Percentiles rank a stretch among this genome's conserved stretches.
Evolutionary conservation across 2,797 vertebrate genomes (phyloP).

Genomic region (Echeneis naucrates): DNA sequence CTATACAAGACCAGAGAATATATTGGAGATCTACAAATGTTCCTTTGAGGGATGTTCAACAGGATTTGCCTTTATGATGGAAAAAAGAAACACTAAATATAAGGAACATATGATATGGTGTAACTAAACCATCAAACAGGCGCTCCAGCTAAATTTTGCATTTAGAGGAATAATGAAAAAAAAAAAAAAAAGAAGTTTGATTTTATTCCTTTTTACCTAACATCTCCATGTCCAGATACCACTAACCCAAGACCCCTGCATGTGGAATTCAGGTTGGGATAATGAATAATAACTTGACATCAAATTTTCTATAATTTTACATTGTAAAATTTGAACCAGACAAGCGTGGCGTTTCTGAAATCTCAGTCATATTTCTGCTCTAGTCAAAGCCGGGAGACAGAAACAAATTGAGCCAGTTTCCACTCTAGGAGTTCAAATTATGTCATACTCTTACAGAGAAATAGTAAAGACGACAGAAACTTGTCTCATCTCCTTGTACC

Average conservation of each 20-base stretch:
- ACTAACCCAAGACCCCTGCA: too few relatives aligned
- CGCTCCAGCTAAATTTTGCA: neutral
- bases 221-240: neutral
- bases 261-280: neutral
- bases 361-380: constrained; percentile 48
- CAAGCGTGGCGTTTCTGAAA: constrained; percentile 27
- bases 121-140: neutral
- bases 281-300: neutral
- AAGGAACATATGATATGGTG: neutral
- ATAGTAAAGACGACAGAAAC: constrained; percentile 65
- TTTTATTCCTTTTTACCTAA: neutral
- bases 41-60: neutral
- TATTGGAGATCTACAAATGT: neutral
- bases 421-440: constrained; percentile 50
- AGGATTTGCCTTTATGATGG: neutral
- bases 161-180: neutral
- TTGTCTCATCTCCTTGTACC: constrained; percentile 63
- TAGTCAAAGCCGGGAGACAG: constrained; percentile 16
- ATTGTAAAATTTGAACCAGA: neutral
- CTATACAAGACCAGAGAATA: neutral
- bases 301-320: neutral
- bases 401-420: constrained; percentile 63
- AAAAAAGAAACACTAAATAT: neutral
- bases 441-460: constrained; percentile 57
- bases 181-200: neutral